Base-by-base conservation (phyloP, 2,888 invertebrate species). In the Acanthosoma haemorrhoidale region DNA sequence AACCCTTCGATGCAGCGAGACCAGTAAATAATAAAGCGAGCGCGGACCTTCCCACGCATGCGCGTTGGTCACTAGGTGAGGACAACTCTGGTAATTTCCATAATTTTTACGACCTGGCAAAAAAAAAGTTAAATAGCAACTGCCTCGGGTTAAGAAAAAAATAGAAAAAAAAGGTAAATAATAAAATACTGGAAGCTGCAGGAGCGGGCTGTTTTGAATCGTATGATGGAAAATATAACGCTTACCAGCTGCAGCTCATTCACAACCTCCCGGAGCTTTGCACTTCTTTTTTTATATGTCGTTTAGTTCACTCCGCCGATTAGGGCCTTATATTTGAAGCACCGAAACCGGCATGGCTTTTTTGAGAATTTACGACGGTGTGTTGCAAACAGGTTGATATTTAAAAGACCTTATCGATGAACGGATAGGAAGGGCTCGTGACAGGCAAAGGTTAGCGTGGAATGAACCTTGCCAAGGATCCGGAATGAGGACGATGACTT, bases 381-480 rank as follows among this genome's bases (percentile, higher is more conserved):
- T 51, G 25, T 51, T 25, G 51, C 51, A n/a, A 51, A 51, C 51
- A 51, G 25, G 51, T 51, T 51, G 51, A 51, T 51, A 51, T 51
- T 51, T 51, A 51, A 51, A 51, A 25, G 51, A n/a, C 2, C 29
- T 51, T 6, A 25, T 51, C 51, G 29, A 51, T 25, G 51, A 51
- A 51, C n/a, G 51, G 51, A 25, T 5, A 25, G n/a, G n/a, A n/a
- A n/a, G n/a, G n/a, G n/a, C n/a, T n/a, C n/a, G n/a, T n/a, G n/a
- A n/a, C n/a, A n/a, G n/a, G n/a, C n/a, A n/a, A n/a, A n/a, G n/a
- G n/a, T n/a, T n/a, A n/a, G n/a, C n/a, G n/a, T n/a, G n/a, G n/a
- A n/a, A n/a, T n/a, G n/a, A n/a, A n/a, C n/a, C n/a, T n/a, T n/a
- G n/a, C n/a, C n/a, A n/a, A n/a, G n/a, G n/a, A n/a, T n/a, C n/a